phyloP scores from a whole-genome alignment of 1,140 invertebrate genomes.

The Drosophila arawakana region DNA sequence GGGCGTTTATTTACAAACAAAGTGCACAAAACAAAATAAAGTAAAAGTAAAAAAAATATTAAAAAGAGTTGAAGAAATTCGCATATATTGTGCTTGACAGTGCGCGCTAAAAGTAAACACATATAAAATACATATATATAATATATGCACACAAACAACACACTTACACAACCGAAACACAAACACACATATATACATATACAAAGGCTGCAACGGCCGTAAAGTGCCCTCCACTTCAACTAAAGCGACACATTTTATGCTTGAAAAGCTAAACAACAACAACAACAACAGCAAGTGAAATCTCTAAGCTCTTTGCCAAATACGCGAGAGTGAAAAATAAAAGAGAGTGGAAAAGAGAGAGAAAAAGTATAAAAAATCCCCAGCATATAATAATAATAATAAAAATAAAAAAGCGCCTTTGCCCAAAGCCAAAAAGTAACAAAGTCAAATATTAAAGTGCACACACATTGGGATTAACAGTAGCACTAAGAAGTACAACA shows the following conservation, averaged over 20 bases:
- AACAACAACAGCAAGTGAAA: conserved; percentile 37
- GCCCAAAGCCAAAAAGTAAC: conserved; percentile 27
- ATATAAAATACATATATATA: conserved; percentile 21
- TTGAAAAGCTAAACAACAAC: conserved; percentile 63
- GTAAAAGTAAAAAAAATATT: background rate
- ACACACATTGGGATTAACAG: conserved; percentile 66
- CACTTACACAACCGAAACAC: conserved; percentile 18
- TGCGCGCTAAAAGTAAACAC: conserved; percentile 61
- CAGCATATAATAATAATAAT: conserved; percentile 27
- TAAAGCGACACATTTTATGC: conserved; percentile 73
- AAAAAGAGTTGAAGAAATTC: conserved; percentile 35
- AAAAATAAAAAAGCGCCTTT: conserved; percentile 39
- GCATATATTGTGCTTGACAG: conserved; percentile 42
- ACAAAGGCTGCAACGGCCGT: conserved; percentile 63
- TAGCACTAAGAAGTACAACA: conserved; percentile 23
- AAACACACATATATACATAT: conserved; percentile 12
- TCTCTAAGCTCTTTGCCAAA: conserved; percentile 54
- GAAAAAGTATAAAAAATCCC: conserved; percentile 23
- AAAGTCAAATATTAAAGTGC: conserved; percentile 45
- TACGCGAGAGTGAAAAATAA: conserved; percentile 42
- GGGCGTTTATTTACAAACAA: conserved; percentile 44
- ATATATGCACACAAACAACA: conserved; percentile 12
- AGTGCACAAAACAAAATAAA: conserved; percentile 2
- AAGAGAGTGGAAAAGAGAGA: background rate
- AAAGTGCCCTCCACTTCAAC: conserved; percentile 61